phyloP scores from a whole-genome alignment of 2,888 invertebrate genomes.

The Glaucopsyche alexis region DNA sequence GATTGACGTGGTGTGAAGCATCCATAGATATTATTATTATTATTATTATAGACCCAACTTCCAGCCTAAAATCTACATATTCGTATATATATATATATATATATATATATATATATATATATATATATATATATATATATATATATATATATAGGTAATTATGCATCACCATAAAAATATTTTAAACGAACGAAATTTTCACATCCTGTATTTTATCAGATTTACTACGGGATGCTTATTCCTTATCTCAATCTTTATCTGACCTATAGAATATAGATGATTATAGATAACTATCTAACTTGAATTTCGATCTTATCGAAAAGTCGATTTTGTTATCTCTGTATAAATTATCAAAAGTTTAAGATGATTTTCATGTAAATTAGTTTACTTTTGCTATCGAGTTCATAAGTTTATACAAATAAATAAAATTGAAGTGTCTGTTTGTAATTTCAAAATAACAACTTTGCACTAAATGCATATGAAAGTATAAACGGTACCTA shows the following conservation, averaged over 20 bases:
- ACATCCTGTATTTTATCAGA: background rate
- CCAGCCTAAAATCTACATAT: background rate
- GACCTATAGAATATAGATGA: background rate
- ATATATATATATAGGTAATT: too few species aligned
- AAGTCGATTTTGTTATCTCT: background rate
- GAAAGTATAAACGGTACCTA: too few species aligned
- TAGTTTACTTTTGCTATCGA: background rate
- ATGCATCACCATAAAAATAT: background rate
- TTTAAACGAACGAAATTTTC: background rate
- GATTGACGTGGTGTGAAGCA: too few species aligned
- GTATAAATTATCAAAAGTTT: slow-evolving; percentile 10
- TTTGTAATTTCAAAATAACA: too few species aligned
- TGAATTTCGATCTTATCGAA: background rate
- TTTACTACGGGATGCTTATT: background rate
- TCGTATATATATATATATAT: too few species aligned
- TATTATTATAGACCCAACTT: too few species aligned
- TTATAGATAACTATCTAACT: background rate
- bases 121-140: too few species aligned
- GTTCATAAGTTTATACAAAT: background rate
- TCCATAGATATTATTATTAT: too few species aligned
- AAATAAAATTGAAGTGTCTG: background rate
- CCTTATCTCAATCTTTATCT: background rate
- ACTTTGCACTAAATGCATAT: too few species aligned
- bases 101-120: too few species aligned
- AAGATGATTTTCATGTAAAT: background rate